Percentiles rank a stretch among this genome's conserved stretches.
Evolutionary conservation across 1,140 invertebrate genomes (phyloP).

Genomic region (Zaprionus tsacasi): DNA sequence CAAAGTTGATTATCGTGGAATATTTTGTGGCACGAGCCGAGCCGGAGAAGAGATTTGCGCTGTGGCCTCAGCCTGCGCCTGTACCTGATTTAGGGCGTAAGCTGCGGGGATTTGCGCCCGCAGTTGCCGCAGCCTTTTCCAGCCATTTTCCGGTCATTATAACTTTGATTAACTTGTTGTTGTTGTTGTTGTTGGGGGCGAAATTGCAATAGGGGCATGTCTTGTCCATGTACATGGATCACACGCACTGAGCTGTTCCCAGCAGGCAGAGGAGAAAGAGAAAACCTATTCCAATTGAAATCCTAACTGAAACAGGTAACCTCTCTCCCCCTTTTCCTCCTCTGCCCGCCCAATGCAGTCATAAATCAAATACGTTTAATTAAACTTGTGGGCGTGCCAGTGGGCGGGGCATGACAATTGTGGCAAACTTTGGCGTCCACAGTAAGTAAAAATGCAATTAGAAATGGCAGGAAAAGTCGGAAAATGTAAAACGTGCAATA

Average conservation of each 20-base stretch:
- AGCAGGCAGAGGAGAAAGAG: neutral
- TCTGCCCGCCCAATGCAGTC: constrained; percentile 50
- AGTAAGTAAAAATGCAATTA: constrained; percentile 82
- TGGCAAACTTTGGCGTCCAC: constrained; percentile 50
- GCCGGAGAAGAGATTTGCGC: constrained; percentile 65
- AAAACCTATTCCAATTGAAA: constrained; percentile 42
- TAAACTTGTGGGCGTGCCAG: constrained; percentile 64
- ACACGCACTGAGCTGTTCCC: neutral
- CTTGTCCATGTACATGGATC: neutral
- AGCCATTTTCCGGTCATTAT: constrained; percentile 25
- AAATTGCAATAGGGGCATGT: constrained; percentile 34
- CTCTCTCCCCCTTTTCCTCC: constrained; percentile 33
- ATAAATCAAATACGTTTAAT: constrained; percentile 82
- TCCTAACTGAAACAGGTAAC: constrained; percentile 6
- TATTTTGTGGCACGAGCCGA: constrained; percentile 70
- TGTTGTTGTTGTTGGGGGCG: neutral
- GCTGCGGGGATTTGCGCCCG: constrained; percentile 66
- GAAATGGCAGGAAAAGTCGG: constrained; percentile 52
- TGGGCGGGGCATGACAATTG: constrained; percentile 18
- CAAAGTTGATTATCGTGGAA: constrained; percentile 80
- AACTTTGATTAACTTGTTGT: constrained; percentile 76
- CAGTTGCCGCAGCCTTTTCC: constrained; percentile 41
- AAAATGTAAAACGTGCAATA: constrained; percentile 47
- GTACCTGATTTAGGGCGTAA: constrained; percentile 69
- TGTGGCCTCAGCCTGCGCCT: constrained; percentile 51